Evolutionary conservation across 2,113 vertebrate genomes (phyloP), one percentile per base, ranked within the genome.

Genomic region (Agelaius phoeniceus): DNA sequence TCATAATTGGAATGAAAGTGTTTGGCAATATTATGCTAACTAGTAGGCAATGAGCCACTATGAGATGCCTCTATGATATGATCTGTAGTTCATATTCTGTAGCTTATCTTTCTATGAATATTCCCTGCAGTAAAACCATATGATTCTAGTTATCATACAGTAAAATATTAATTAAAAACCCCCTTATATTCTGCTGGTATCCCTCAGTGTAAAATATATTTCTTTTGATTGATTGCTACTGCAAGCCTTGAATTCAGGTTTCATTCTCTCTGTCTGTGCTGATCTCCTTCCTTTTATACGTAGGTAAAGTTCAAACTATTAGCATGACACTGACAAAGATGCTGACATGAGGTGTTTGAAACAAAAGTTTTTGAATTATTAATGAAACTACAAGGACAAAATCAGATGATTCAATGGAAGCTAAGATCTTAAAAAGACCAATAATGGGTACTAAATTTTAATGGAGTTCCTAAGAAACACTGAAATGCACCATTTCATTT

Each of bases 281-380:
- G 35, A 76, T 95, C 46, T 91, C 13, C 39, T 10, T 79, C 28
- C 18, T 95, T 89, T 95, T 84, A 71, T 76, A 95, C 87, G 88
- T 48, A 23, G 39, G 52, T 82, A 54, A 68, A 95, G 49, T 61
- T 94, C 10, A 22, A 65, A 28, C 87, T 93, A 96, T 96, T 95
- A 98, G 33, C 78, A 73, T 85, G 84, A 96, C 11, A 12, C 87
- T 94, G 84, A 89, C 93, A 97, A 84, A 96, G 73, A 83, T 90
- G 94, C 95, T 97, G 95, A 97, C 67, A 57, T 69, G 55, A 83
- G 26, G 49, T 74, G 9, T 86, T 96, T 89, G 72, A 96, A 97
- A 89, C 59, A 96, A 97, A 96, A 95, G 90, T 80, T 92, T 97
- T 88, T 97, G 76, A 98, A 97, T 97, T 98, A 96, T 97, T 97